Base-by-base conservation (phyloP, 2,888 invertebrate species). In the Nomada fabriciana region DNA sequence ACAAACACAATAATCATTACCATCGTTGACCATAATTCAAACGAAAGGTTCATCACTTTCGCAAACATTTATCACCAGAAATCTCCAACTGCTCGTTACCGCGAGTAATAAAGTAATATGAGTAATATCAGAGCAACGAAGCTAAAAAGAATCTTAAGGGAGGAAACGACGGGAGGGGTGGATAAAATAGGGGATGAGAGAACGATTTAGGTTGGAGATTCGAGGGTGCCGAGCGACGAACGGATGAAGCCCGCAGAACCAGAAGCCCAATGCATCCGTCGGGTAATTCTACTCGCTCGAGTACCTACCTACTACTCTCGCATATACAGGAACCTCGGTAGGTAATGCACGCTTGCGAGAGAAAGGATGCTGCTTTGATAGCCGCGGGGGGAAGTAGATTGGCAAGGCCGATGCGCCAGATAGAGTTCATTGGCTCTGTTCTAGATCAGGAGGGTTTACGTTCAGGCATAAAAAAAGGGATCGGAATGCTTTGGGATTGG, bases 241-340 rank as follows among this genome's bases (percentile, higher is more conserved):
- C 88, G 88, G 85, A 88, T 83, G 88, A 89, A 89, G 89, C 90
- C 88, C 83, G 88, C 86, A 87, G 86, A 88, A 86, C 85, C 83
- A 85, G 88, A 88, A 90, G 87, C 86, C 87, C 89, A 84, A 86
- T 88, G 91, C 88, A 86, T 85, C 88, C 90, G 89, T 88, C 89
- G 88, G 89, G 90, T 91, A 92, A 92, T 92, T 92, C 89, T 89
- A 91, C 89, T 90, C 91, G 89, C 89, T 91, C 90, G 90, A 91
- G 90, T 91, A 89, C 90, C 86, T 89, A 88, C 89, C 87, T 89
- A 88, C 89, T 86, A 88, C 89, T 86, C 89, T 86, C 87, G 84
- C 83, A 77, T 80, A 59, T 74, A 80, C 72, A 83, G 77, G 79
- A 80, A 71, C 76, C 77, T 55, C 65, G 71, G 80, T 75, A 69